Percentiles rank a stretch among this genome's conserved stretches.
Conservation (phyloP, 2,113 vertebrate species). For the Galemys pyrenaicus region DNA sequence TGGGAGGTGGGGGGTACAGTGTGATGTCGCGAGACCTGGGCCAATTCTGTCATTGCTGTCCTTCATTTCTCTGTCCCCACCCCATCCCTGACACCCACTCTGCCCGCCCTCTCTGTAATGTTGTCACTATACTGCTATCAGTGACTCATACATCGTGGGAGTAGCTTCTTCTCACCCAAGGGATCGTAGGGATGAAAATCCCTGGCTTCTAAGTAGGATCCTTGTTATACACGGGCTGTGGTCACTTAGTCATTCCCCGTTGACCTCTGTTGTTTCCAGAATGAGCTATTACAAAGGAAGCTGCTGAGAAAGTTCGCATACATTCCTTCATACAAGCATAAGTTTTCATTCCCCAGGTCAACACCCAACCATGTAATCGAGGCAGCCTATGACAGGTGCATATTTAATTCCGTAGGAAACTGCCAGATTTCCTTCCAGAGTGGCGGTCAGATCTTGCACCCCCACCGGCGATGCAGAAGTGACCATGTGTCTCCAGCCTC, state of each 20-base stretch:
- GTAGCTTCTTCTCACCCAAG: too few relatives aligned
- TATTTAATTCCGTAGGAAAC: not conserved
- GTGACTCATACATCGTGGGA: too few relatives aligned
- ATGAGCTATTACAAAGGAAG: too few relatives aligned
- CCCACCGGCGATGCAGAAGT: not conserved
- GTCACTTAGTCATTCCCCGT: too few relatives aligned
- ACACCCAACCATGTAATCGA: not conserved
- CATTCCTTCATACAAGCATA: too few relatives aligned
- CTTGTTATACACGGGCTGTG: too few relatives aligned
- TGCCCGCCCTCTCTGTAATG: not conserved
- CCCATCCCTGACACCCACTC: not conserved
- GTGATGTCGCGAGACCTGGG: too few relatives aligned
- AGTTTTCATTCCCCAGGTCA: not conserved
- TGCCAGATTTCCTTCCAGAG: not conserved
- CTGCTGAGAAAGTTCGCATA: not conserved
- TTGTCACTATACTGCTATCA: not conserved
- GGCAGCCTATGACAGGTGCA: not conserved
- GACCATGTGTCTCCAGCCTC: not conserved
- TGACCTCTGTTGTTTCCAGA: not conserved
- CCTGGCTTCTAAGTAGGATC: too few relatives aligned
- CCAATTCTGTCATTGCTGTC: too few relatives aligned
- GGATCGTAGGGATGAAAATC: too few relatives aligned
- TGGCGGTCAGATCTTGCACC: not conserved
- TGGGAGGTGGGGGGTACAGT: too few relatives aligned
- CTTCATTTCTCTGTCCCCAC: too few relatives aligned